These are phyloP conservation scores for Drosophila acutilabella DNA, from an alignment of 2,888 invertebrate species.

Conservation along the genomic window DNA sequence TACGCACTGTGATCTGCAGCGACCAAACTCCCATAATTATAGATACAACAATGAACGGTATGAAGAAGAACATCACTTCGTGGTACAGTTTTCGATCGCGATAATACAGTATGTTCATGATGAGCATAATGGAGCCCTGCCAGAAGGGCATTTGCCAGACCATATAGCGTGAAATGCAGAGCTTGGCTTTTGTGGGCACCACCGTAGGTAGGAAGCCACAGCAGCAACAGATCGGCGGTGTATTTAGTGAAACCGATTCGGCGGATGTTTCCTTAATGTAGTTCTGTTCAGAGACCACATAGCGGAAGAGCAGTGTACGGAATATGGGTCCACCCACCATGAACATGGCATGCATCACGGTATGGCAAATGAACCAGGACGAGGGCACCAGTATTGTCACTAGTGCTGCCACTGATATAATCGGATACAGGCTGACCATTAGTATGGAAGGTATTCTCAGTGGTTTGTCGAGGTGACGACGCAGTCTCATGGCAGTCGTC, in stretches of 20 bases:
- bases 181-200: constrained; percentile 74
- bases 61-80: constrained; percentile 79
- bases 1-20: constrained; percentile 82
- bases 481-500: constrained; percentile 73
- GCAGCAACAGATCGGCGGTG: constrained; percentile 83
- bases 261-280: constrained; percentile 84
- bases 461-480: constrained; percentile 64
- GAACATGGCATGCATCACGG: constrained; percentile 84
- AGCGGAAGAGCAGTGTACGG: constrained; percentile 83
- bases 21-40: constrained; percentile 84
- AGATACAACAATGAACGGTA: constrained; percentile 82
- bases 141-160: constrained; percentile 84
- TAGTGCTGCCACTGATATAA: constrained; percentile 81
- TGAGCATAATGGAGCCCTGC: constrained; percentile 82
- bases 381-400: constrained; percentile 82
- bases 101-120: constrained; percentile 82
- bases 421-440: constrained; percentile 82
- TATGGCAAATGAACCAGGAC: constrained; percentile 82
- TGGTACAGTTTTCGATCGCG: constrained; percentile 71
- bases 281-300: constrained; percentile 83
- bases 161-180: constrained; percentile 79
- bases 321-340: constrained; percentile 81
- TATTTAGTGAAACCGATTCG: constrained; percentile 80
- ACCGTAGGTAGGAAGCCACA: constrained; percentile 77
- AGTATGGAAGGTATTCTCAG: constrained; percentile 68